Evolutionary conservation across 2,888 invertebrate genomes (phyloP), one percentile per base, ranked within the genome.

Genomic region (Podotricha telesiphe): DNA sequence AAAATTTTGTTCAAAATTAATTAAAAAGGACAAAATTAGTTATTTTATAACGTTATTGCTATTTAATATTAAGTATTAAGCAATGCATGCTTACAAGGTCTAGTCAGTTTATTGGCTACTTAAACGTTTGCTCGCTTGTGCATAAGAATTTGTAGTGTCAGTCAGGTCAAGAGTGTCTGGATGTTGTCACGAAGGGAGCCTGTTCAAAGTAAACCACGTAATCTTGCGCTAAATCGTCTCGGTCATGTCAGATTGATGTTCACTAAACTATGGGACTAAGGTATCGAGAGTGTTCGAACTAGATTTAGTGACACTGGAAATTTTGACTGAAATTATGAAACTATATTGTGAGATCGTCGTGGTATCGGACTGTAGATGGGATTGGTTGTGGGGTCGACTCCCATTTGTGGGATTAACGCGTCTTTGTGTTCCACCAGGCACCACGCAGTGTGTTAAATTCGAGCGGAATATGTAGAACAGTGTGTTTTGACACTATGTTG

Each of bases 181-280:
- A n/a, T n/a, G n/a, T n/a, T n/a, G n/a, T n/a, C n/a, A n/a, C n/a
- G 34, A 34, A 34, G 53, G 53, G 34, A 55, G 53, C 28, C 17
- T n/a, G 28, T 28, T 28, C 28, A 15, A 53, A 53, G 53, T 53
- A 28, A 53, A 28, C 53, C 53, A 28, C 13, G 22, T 51, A 51
- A 34, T 55, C 34, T 34, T 55, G 34, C 10, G 11, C 53, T 55
- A 34, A 55, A 55, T 17, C 34, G 53, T 10, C 34, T 55, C 53
- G 53, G 53, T n/a, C 53, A 34, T 58, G 58, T 45, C 45, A 22
- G 22, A 42, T 42, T 42, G 42, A 42, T 42, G 42, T 42, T 22
- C 42, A 42, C 4, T 20, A 58, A 58, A 15, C 42, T 42, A 20
- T 22, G n/a, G 20, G n/a, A 10, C 22, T 58, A 58, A 34, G 51